phyloP scores from a whole-genome alignment of 1,140 invertebrate genomes.

The Leptonema lineaticorne region DNA sequence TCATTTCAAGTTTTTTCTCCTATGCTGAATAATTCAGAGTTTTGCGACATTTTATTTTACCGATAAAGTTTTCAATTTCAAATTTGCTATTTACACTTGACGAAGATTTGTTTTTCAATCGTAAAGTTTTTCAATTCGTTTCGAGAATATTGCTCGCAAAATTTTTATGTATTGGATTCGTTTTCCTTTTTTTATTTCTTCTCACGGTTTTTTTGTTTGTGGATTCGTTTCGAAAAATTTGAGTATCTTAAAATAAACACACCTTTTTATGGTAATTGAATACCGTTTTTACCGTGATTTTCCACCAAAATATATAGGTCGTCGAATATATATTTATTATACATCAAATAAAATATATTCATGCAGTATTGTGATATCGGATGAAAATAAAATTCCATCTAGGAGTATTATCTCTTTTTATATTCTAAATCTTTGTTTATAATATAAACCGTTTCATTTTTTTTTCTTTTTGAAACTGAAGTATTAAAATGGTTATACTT shows the following conservation, averaged over 20 bases:
- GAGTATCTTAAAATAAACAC: neutral
- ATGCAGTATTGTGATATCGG: neutral
- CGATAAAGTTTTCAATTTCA: neutral
- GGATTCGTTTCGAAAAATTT: neutral
- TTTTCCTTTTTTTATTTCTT: too few relatives aligned
- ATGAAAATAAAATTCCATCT: too few relatives aligned
- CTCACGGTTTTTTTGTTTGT: neutral
- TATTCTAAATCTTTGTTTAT: too few relatives aligned
- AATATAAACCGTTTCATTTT: too few relatives aligned
- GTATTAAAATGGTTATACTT: too few relatives aligned
- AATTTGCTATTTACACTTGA: conserved; percentile 3
- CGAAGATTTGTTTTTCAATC: conserved; percentile 8
- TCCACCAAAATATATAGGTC: too few relatives aligned
- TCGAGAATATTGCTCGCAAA: neutral
- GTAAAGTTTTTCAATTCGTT: conserved; percentile 15
- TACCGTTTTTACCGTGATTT: neutral
- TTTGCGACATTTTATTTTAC: neutral
- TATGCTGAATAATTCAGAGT: conserved; percentile 3
- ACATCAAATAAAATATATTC: neutral
- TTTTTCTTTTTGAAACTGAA: too few relatives aligned
- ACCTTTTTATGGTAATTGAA: neutral
- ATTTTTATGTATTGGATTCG: conserved; percentile 9
- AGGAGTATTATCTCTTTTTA: too few relatives aligned
- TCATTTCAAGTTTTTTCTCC: neutral
- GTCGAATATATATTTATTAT: too few relatives aligned